Evolutionary conservation across 2,113 vertebrate species (phyloP).

Genomic region (Crypturellus undulatus): DNA sequence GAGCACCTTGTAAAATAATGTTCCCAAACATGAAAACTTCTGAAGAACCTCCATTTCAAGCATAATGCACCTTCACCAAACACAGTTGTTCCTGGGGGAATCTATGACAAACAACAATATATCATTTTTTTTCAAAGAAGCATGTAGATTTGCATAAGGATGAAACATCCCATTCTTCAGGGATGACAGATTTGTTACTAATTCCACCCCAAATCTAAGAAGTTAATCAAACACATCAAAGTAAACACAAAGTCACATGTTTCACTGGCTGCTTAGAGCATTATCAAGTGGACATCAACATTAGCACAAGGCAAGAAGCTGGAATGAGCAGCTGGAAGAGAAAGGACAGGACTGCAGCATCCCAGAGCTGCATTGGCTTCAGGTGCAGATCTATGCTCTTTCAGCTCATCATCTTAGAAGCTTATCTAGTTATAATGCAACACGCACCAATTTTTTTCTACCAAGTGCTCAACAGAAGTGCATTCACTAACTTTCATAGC

Average conservation of each 20-base stretch:
- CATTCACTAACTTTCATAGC: background rate
- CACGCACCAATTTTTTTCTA: background rate
- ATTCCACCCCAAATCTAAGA: background rate
- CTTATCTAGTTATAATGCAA: background rate
- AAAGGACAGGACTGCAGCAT: background rate
- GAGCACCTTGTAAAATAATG: background rate
- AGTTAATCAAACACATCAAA: background rate
- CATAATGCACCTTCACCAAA: background rate
- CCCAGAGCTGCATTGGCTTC: background rate
- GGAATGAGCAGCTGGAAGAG: background rate
- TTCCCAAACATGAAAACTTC: background rate
- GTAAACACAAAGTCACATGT: background rate
- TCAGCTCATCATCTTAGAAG: background rate
- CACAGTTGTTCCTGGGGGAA: accelerated
- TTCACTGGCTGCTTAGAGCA: background rate
- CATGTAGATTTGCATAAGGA: background rate
- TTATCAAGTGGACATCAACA: background rate
- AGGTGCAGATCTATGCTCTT: background rate
- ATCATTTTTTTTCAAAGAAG: background rate
- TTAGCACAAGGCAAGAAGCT: background rate
- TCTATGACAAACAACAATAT: background rate
- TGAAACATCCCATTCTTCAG: background rate
- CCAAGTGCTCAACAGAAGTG: background rate
- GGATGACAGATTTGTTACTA: background rate
- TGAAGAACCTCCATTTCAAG: background rate